Percentiles rank a stretch among this genome's conserved stretches.
These are phyloP conservation scores for Xestia c-nigrum DNA, from an alignment of 2,888 invertebrate genomes.

Conservation along the genomic window DNA sequence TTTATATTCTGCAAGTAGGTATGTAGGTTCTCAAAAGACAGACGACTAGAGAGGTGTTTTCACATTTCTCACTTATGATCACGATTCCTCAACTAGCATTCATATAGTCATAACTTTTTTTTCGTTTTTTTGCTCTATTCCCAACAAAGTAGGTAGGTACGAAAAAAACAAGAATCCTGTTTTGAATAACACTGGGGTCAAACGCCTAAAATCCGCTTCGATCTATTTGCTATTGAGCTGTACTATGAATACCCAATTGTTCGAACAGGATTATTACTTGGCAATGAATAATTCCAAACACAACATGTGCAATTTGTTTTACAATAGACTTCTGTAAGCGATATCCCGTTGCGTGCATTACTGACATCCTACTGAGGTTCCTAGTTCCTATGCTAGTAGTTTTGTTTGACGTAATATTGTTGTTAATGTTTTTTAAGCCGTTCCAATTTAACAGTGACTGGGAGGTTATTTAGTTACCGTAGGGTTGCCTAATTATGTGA, in stretches of 20 bases:
- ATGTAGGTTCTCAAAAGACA: neutral
- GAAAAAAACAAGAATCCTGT: neutral
- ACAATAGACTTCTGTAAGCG: conserved; percentile 7
- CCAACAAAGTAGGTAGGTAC: neutral
- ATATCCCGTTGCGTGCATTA: conserved; percentile 31
- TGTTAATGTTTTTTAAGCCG: neutral
- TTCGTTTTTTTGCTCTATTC: neutral
- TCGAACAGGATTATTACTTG: neutral
- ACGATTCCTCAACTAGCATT: neutral
- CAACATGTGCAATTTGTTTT: conserved; percentile 7
- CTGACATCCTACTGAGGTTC: conserved; percentile 4
- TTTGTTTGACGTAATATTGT: neutral
- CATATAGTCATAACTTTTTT: neutral
- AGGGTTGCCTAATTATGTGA: conserved; percentile 39
- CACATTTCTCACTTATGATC: no score
- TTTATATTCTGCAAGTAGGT: neutral
- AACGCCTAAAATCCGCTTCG: conserved; percentile 26
- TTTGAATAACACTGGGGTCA: conserved; percentile 27
- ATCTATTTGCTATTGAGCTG: conserved; percentile 42
- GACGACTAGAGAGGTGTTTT: neutral
- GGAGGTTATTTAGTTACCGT: conserved; percentile 23
- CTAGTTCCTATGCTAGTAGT: conserved; percentile 20
- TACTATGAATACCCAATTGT: conserved; percentile 19
- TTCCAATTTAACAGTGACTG: conserved; percentile 18
- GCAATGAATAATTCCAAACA: conserved; percentile 37